These are phyloP conservation scores for Leptodactylus fallax DNA, from an alignment of 2,797 vertebrate genomes.

Conservation along the genomic window DNA sequence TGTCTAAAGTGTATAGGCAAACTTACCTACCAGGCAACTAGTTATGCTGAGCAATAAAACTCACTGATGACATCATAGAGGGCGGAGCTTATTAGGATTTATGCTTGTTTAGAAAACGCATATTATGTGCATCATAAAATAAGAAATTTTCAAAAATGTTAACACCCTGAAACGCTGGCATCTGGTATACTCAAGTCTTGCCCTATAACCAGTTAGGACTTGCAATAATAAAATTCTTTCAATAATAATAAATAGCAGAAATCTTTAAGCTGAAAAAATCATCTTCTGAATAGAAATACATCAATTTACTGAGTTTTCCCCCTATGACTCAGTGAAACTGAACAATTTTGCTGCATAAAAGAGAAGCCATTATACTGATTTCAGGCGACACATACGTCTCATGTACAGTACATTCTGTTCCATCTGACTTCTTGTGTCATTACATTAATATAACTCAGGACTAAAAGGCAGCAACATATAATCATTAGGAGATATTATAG, in stretches of 20 bases:
- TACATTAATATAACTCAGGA: background rate
- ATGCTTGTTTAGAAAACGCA: too few species aligned
- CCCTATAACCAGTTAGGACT: too few species aligned
- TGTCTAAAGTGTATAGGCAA: too few species aligned
- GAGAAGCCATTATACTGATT: background rate
- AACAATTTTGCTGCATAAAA: conserved; percentile 12
- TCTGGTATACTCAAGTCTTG: too few species aligned
- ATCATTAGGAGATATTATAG: background rate
- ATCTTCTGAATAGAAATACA: background rate
- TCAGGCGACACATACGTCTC: background rate
- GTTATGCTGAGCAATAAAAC: too few species aligned
- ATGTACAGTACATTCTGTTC: background rate
- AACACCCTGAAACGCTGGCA: too few species aligned
- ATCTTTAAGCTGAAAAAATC: background rate
- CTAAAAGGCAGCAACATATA: too few species aligned
- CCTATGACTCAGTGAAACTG: background rate
- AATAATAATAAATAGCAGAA: background rate
- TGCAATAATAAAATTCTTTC: background rate
- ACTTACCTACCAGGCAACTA: too few species aligned
- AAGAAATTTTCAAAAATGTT: too few species aligned
- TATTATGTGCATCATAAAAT: too few species aligned
- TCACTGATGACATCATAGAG: too few species aligned
- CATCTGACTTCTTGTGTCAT: background rate
- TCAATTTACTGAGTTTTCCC: background rate
- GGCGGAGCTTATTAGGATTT: too few species aligned